Base-by-base conservation (phyloP, 2,113 vertebrate species). In the Chlorodrepanis virens region DNA sequence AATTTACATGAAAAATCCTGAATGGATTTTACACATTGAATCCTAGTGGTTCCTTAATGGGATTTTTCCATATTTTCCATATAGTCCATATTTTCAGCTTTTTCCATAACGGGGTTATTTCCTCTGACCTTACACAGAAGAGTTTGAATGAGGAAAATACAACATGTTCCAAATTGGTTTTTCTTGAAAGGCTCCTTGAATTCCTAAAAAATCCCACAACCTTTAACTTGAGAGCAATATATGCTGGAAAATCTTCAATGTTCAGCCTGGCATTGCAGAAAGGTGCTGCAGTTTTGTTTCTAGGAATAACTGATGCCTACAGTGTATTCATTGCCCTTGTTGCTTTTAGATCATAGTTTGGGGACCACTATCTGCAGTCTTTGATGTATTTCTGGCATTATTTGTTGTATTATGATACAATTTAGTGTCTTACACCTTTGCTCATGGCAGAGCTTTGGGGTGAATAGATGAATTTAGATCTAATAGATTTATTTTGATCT, bases 121-220 rank as follows among this genome's bases (percentile, higher is more conserved):
- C 60, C 23, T 40, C 47, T 75, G 40, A 44, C 25, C 70, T 87
- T 56, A 14, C 7, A 19, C 8, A 3, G 59, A 45, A 49, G 23
- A 54, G 12, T 76, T 77, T 75, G 76, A 65, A 74, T 52, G 53
- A 78, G 72, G 21, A 78, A 71, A 84, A 61, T 40, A 12, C 1
- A 20, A 7, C 8, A 1, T 54, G 11, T 23, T 74, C 4, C 28
- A 37, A n/a, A 40, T 8, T 2, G 6, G 0, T 33, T 28, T 7
- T 74, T 63, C n/a, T n/a, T 52, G 21, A 68, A 68, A 75, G 12
- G 2, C 75, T 77, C 20, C 20, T 89, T 53, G 31, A 74, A 28
- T 87, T 56, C 53, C 31, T 40, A 13, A 57, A 56, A 1, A 13
- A 17, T 7, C 3, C 31, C 37, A 23, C 42, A 78, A 1, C 27